Base-by-base conservation (phyloP, 1,140 invertebrate genomes). In the Ephestia elutella region DNA sequence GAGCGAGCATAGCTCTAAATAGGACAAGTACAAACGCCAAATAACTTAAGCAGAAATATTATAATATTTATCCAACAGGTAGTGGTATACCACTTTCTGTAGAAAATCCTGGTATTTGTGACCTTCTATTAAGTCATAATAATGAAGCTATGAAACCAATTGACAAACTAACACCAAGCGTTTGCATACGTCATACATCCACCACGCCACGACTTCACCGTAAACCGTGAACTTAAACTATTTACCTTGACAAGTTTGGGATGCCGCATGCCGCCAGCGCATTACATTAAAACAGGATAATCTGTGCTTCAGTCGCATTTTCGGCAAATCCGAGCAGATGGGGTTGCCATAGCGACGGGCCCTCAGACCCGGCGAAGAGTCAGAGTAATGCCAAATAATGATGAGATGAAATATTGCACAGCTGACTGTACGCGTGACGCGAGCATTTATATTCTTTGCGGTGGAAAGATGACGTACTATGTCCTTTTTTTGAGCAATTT, bases 221-320 rank as follows among this genome's bases (percentile, higher is more conserved):
- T 67, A 60, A 60, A 61, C 56, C 20, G 56, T 60, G 63, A 80
- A 86, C 68, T 82, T 62, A 67, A 86, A 86, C 78, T 86, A 86
- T 84, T 84, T 75, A 74, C 73, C 66, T 72, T 73, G 67, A 68
- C 74, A 75, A 80, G 75, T 82, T 82, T 71, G 63, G 64, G 65
- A 71, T 74, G 70, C 82, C 75, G 72, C 63, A 73, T 76, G 74
- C 74, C 75, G 75, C 66, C 55, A 73, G 73, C 73, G 65, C 71
- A 60, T 71, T 74, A 71, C 70, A 74, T 73, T 75, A 73, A 75
- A 77, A 71, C 68, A 63, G 35, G 63, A 70, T 81, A 80, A 78
- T 78, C 75, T 73, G 68, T 62, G 61, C 70, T 70, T 56, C 62
- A 53, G 72, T 66, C 72, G 70, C 64, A 72, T 75, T 78, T 72